Base-by-base conservation (phyloP, 30 jellyfish, hydroid and myxozoan species). In the Rhopilema esculentum region DNA sequence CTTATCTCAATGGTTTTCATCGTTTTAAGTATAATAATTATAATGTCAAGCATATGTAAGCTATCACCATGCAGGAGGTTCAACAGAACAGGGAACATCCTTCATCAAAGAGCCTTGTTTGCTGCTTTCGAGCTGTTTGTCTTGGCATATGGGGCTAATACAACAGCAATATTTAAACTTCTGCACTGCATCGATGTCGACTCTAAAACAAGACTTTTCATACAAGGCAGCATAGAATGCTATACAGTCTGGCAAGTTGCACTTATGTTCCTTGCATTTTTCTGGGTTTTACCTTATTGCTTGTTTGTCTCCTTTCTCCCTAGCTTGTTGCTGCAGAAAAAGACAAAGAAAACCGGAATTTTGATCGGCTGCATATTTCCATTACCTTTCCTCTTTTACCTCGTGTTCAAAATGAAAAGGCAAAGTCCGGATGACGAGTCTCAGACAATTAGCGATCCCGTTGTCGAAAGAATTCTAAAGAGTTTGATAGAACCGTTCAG, bases 251-350 rank as follows among this genome's bases (percentile, higher is more conserved):
- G 94, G 94, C 94, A 86, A 66, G n/a, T 17, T 25, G 20, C 32
- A 12, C 16, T 86, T 32, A 28, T 64, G 75, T 32, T 51, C 21
- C 68, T 86, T 31, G 53, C 27, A 1, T 8, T 77, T 22, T 53
- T 76, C 20, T 74, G 94, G 89, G 75, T 52, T 21, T 49, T 65
- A 15, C 94, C 94, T 18, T 63, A 27, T 86, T 83, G 83, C n/a
- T 52, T 86, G 24, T 49, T 76, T 25, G 28, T 66, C 19, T 57
- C 27, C 67, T 27, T 86, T 21, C 75, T 40, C 17, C 77, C 83
- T 22, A 17, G 66, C 15, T 26, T 74, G 71, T 26, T 86, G 21
- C 80, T 27, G 30, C 29, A 26, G 40, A 86, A 27, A 32, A 33
- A 86, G 29, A 75, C 57, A 40, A 62, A 32, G 19, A 52, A 50